Evolutionary conservation across 1,140 invertebrate species (phyloP).

Genomic region (Lordiphosa collinella): DNA sequence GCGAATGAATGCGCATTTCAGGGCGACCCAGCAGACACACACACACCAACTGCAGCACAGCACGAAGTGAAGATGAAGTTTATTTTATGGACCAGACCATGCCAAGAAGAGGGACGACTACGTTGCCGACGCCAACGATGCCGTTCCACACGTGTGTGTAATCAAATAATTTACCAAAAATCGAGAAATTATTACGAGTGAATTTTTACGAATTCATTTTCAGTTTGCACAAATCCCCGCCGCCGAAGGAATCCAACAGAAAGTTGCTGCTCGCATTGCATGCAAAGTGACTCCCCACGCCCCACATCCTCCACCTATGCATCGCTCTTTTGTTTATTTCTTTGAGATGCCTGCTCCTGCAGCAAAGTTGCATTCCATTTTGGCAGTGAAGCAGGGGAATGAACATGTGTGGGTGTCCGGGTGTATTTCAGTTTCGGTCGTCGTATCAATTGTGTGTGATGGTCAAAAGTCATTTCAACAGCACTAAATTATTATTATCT

Average conservation of each 20-base stretch:
- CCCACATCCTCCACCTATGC: constrained; percentile 57
- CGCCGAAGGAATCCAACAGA: constrained; percentile 29
- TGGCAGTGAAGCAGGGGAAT: background rate
- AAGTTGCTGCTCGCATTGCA: constrained; percentile 55
- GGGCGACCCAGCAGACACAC: background rate
- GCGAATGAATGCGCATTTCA: constrained; percentile 48
- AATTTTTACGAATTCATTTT: constrained; percentile 75
- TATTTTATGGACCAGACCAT: constrained; percentile 57
- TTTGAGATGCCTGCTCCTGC: constrained; percentile 56
- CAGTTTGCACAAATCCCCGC: constrained; percentile 35
- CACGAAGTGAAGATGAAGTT: constrained; percentile 67
- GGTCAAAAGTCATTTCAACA: constrained; percentile 80
- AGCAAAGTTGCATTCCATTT: constrained; percentile 54
- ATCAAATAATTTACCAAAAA: constrained; percentile 76
- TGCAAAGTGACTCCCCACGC: constrained; percentile 56
- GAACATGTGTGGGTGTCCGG: constrained; percentile 51
- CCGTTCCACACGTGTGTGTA: constrained; percentile 71
- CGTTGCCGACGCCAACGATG: background rate
- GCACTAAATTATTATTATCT: constrained; percentile 80
- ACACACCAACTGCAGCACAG: constrained; percentile 18
- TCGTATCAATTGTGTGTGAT: constrained; percentile 80
- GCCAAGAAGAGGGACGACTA: constrained; percentile 18
- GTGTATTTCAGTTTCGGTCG: constrained; percentile 5
- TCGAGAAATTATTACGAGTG: constrained; percentile 72
- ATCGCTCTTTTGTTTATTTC: constrained; percentile 66